These are phyloP conservation scores for Melospiza melodia DNA, from an alignment of 2,113 vertebrate species.

Conservation along the genomic window DNA sequence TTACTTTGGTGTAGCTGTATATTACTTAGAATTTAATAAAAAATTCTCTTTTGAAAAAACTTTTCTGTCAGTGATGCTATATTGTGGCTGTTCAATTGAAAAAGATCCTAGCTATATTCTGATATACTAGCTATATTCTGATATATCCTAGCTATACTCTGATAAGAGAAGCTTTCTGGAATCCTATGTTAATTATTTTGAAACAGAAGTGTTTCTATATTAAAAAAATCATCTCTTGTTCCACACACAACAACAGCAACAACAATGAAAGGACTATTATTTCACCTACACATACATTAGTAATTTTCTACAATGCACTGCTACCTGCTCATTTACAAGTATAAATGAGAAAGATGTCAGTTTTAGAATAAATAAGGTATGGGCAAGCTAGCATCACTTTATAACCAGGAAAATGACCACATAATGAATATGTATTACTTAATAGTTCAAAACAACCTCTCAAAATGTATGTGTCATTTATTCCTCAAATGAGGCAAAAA, in stretches of 20 bases:
- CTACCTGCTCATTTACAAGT: not conserved
- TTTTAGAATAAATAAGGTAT: not conserved
- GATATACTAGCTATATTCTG: not conserved
- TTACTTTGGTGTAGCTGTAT: not conserved
- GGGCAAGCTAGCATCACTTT: not conserved
- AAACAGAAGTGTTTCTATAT: not conserved
- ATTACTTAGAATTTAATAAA: not conserved
- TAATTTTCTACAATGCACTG: not conserved
- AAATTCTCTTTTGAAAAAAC: not conserved
- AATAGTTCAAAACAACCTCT: conserved; percentile 13
- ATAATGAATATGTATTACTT: not conserved
- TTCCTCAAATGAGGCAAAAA: conserved; percentile 29
- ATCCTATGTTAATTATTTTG: not conserved
- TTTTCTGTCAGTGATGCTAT: not conserved
- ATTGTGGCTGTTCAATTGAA: not conserved
- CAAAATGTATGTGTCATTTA: not conserved
- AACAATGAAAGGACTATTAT: not conserved
- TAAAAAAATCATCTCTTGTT: not conserved
- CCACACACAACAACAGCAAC: not conserved
- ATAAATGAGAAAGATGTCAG: not conserved
- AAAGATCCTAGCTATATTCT: not conserved
- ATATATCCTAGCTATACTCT: not conserved
- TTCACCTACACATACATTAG: not conserved
- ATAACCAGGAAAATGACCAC: not conserved
- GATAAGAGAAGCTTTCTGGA: not conserved